phyloP scores from a whole-genome alignment of 2,888 invertebrate species.

The Nemapogon koenigi region DNA sequence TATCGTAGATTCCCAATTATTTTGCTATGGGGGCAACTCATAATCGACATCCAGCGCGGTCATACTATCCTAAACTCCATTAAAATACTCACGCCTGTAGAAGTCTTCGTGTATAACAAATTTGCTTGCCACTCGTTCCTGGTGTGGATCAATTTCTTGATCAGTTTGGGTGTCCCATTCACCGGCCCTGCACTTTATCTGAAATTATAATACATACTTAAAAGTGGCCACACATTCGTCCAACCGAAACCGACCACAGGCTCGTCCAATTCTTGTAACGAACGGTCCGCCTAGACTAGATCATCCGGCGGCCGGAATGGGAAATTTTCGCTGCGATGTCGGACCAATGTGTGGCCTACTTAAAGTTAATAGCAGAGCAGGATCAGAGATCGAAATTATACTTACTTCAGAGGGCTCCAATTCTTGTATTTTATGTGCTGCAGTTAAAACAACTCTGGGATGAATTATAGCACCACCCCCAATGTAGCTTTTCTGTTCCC shows the following conservation, averaged over 20 bases:
- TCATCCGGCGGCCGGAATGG: too few species aligned
- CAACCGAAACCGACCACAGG: too few species aligned
- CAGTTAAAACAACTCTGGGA: constrained; percentile 71
- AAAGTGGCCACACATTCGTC: too few species aligned
- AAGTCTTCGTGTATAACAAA: constrained; percentile 63
- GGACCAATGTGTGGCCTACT: too few species aligned
- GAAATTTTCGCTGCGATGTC: too few species aligned
- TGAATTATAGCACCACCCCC: constrained; percentile 80
- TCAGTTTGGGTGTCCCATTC: constrained; percentile 77
- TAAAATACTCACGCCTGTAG: constrained; percentile 33
- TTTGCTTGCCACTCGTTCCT: constrained; percentile 63
- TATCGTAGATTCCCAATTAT: too few species aligned
- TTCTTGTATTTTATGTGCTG: constrained; percentile 72
- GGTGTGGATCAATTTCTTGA: constrained; percentile 66
- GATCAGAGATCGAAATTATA: too few species aligned
- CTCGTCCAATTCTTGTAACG: too few species aligned
- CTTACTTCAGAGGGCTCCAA: constrained; percentile 11
- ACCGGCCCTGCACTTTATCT: constrained; percentile 54
- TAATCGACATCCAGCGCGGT: not conserved
- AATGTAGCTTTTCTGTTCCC: constrained; percentile 42
- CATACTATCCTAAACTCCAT: not conserved
- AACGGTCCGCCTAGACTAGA: too few species aligned
- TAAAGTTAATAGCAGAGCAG: too few species aligned
- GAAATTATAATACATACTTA: too few species aligned
- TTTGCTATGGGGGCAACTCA: not conserved